Conservation (phyloP, 2,113 vertebrate species). For the Toxotes chatareus region DNA sequence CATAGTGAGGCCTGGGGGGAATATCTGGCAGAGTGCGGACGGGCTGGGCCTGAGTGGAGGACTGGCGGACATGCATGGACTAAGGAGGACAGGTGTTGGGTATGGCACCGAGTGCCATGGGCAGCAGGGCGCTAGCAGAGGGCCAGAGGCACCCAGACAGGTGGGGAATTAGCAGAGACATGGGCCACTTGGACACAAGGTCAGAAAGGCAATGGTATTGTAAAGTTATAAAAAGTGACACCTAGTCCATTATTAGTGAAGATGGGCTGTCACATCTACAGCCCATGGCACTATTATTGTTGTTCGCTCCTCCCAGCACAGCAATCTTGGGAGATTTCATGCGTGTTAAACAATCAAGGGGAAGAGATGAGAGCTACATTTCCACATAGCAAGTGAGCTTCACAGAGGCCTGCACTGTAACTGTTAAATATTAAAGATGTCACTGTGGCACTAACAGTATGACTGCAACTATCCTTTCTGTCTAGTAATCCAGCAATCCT, state of each 20-base stretch:
- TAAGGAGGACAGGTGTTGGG: constrained; percentile 55
- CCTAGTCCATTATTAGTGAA: background rate
- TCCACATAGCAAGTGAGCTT: background rate
- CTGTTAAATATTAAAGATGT: background rate
- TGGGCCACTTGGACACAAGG: constrained; percentile 5
- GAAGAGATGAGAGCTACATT: background rate
- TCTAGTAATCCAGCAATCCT: background rate
- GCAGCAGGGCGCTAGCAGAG: constrained; percentile 10
- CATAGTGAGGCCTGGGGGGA: constrained; percentile 14
- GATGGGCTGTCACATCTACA: background rate
- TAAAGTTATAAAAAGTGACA: background rate
- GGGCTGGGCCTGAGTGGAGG: background rate
- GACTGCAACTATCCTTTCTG: background rate
- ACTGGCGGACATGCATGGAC: constrained; percentile 34
- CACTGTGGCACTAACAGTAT: background rate
- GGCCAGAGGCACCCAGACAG: constrained; percentile 1
- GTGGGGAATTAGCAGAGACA: constrained; percentile 19
- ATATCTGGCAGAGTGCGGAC: constrained; percentile 18
- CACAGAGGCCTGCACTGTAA: background rate
- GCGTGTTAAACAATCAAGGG: background rate
- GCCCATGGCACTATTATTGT: background rate
- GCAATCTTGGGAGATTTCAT: background rate
- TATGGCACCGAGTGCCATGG: background rate
- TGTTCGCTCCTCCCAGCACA: constrained; percentile 4
- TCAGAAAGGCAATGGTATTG: background rate